Evolutionary conservation across 1,140 invertebrate species (phyloP), one percentile per base, ranked within the genome.

Genomic region (Psilanteris sp.): DNA sequence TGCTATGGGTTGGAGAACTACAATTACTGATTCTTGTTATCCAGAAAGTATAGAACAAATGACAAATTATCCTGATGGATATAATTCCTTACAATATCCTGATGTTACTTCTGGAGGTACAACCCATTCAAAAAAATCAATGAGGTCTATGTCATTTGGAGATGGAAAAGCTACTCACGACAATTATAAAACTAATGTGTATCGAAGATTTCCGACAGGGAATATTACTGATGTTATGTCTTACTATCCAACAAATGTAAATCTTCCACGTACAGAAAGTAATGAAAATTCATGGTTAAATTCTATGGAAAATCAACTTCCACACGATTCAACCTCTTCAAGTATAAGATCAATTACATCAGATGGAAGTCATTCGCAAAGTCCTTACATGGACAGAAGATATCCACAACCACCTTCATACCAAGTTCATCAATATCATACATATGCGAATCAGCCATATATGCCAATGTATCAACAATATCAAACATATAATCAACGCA

Each of bases 191-290:
- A 87, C 86, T 13, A 89, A 89, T 1, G 89, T 91, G 82, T 92
- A 93, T 78, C 88, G 92, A 18, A 90, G 90, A 88, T 93, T 93
- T 82, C 93, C 92, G 24, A 90, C 91, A 0, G 91, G 92, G 9
- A 93, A 93, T 81, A 91, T 94, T 15, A 94, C 93, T 0, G 93
- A 94, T 80, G 93, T 93, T 10, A 84, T 94, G 26, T 92, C 92
- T 0, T 94, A 94, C 68, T 94, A 94, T 83, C 93, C 93, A 32
- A 93, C 92, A 0, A 93, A 91, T 41, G 90, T 87, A 32, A 91
- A 92, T 85, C 77, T 90, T 70, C 89, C 90, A 14, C 89, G 89
- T 34, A 88, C 90, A 39, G 90, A 90, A 62, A 88, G 87, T 9
- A 88, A 90, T 79, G 91, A 92, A 78, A 83, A 85, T 6, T 89